Evolutionary conservation across 2,888 invertebrate genomes (phyloP).

Genomic region (Timandra comae): DNA sequence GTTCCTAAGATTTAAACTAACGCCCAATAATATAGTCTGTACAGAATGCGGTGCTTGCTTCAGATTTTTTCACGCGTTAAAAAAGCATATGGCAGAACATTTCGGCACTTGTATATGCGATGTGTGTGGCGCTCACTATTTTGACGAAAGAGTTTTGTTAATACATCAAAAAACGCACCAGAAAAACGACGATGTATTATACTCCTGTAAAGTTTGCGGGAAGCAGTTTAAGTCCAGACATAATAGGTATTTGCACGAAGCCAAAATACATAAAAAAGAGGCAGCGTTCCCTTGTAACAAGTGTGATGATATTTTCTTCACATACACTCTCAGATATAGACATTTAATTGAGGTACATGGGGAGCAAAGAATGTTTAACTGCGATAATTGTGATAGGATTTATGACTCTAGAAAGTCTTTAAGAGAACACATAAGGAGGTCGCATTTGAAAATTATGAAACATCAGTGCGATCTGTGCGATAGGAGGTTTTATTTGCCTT

Average conservation of each 20-base stretch:
- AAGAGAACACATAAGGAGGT: constrained; percentile 55
- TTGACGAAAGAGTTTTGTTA: constrained; percentile 57
- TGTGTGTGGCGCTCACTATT: constrained; percentile 62
- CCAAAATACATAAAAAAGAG: constrained; percentile 60
- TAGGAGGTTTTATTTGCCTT: constrained; percentile 62
- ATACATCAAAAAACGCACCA: constrained; percentile 61
- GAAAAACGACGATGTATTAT: constrained; percentile 57
- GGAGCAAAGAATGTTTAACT: constrained; percentile 55
- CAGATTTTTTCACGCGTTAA: constrained; percentile 53
- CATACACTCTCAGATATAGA: constrained; percentile 50
- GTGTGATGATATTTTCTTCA: constrained; percentile 56
- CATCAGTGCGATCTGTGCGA: constrained; percentile 65
- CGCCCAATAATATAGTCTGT: constrained; percentile 39
- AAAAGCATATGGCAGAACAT: constrained; percentile 61
- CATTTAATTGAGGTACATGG: constrained; percentile 62
- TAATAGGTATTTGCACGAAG: constrained; percentile 52
- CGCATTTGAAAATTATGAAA: constrained; percentile 54
- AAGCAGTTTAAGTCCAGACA: constrained; percentile 61
- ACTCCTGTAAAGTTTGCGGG: constrained; percentile 68
- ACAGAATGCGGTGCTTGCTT: constrained; percentile 41
- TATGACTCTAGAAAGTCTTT: constrained; percentile 58
- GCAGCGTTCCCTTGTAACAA: constrained; percentile 60
- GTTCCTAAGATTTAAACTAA: constrained; percentile 50
- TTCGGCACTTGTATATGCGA: constrained; percentile 61
- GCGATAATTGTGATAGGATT: constrained; percentile 57